These are phyloP conservation scores for Cydia splendana DNA, from an alignment of 1,140 invertebrate species.

Conservation along the genomic window DNA sequence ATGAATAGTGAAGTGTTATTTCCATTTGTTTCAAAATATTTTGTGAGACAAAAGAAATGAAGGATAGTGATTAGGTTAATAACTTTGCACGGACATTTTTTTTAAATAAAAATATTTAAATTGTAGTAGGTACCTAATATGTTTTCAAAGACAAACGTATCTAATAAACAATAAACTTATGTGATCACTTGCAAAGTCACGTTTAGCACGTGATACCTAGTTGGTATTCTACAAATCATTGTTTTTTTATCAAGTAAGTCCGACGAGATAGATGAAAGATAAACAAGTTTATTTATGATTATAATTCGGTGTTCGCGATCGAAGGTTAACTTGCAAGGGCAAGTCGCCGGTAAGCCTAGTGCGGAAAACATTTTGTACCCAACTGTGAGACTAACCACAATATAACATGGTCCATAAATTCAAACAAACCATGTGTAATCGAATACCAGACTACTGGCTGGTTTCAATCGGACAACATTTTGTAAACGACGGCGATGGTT, in stretches of 20 bases:
- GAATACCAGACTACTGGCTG: too few relatives aligned
- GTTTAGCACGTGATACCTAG: background rate
- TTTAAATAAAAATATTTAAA: too few relatives aligned
- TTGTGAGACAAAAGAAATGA: too few relatives aligned
- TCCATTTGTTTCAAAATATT: too few relatives aligned
- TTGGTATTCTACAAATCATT: background rate
- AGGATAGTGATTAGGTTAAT: too few relatives aligned
- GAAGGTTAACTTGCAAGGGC: constrained; percentile 8
- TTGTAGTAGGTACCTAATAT: background rate
- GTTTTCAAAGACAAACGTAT: background rate
- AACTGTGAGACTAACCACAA: background rate
- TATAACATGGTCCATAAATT: background rate
- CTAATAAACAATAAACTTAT: background rate
- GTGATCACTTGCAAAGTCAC: background rate
- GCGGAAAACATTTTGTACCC: background rate
- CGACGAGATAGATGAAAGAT: background rate
- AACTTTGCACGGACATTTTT: too few relatives aligned
- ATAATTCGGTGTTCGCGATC: background rate
- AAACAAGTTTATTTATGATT: background rate
- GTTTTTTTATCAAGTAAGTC: background rate
- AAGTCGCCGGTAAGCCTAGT: background rate
- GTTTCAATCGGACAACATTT: background rate
- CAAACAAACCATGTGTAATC: too few relatives aligned
- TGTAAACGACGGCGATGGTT: background rate
- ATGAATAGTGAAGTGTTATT: too few relatives aligned